Percentiles rank a stretch among this genome's conserved stretches.
These are phyloP conservation scores for Macrophya alboannulata DNA, from an alignment of 2,888 invertebrate genomes.

Conservation along the genomic window DNA sequence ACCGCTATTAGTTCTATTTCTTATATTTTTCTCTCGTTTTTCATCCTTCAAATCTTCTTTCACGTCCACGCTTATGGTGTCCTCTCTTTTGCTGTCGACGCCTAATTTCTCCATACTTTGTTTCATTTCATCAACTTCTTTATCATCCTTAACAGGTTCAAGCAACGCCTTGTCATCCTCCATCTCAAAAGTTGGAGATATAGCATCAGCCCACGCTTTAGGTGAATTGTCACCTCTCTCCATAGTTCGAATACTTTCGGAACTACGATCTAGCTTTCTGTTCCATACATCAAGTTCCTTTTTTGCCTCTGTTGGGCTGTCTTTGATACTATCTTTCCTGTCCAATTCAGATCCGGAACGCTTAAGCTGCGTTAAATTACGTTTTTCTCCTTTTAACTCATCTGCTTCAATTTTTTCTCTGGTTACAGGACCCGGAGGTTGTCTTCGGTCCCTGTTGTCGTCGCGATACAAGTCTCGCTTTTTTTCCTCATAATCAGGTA, in stretches of 20 bases:
- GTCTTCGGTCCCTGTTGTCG: slow-evolving; percentile 76
- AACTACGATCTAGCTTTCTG: slow-evolving; percentile 81
- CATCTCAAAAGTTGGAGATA: slow-evolving; percentile 77
- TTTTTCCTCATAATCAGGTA: slow-evolving; percentile 77
- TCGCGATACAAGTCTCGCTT: slow-evolving; percentile 76
- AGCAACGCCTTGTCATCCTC: slow-evolving; percentile 80
- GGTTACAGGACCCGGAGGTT: slow-evolving; percentile 84
- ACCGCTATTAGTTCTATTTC: slow-evolving; percentile 81
- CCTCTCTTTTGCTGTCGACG: slow-evolving; percentile 76
- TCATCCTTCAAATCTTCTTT: slow-evolving; percentile 76
- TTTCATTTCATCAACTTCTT: slow-evolving; percentile 72
- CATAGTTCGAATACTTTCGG: slow-evolving; percentile 74
- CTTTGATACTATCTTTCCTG: slow-evolving; percentile 73
- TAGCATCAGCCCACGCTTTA: slow-evolving; percentile 81
- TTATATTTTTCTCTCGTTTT: slow-evolving; percentile 76
- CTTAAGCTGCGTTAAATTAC: slow-evolving; percentile 81
- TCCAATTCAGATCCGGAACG: slow-evolving; percentile 74
- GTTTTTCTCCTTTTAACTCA: slow-evolving; percentile 81
- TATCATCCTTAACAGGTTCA: slow-evolving; percentile 80
- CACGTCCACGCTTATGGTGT: slow-evolving; percentile 80
- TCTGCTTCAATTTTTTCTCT: slow-evolving; percentile 84
- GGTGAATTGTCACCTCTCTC: slow-evolving; percentile 68
- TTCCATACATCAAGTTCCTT: slow-evolving; percentile 82
- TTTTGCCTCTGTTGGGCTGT: slow-evolving; percentile 82
- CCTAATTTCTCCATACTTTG: slow-evolving; percentile 74